Conservation (phyloP, 1,140 invertebrate species). For the Elymnias hypermnestra region DNA sequence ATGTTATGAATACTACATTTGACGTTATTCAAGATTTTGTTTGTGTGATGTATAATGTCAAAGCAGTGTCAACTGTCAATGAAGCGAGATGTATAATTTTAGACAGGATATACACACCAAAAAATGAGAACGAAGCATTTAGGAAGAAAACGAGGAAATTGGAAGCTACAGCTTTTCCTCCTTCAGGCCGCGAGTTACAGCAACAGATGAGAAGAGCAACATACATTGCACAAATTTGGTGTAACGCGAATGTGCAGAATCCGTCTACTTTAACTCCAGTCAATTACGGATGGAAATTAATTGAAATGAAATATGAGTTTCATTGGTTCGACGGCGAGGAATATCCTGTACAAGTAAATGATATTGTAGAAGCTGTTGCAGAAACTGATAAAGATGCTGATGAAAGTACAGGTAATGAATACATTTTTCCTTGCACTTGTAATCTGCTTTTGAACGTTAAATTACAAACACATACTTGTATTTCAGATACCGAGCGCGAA, state of each 20-base stretch:
- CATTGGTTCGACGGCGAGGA: conserved; percentile 23
- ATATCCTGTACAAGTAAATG: conserved; percentile 24
- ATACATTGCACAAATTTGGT: conserved; percentile 18
- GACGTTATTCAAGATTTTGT: conserved; percentile 23
- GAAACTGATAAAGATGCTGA: conserved; percentile 9
- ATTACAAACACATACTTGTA: conserved; percentile 19
- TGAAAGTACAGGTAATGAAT: too few relatives aligned
- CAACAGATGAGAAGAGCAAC: conserved; percentile 18
- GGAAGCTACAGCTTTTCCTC: conserved; percentile 20
- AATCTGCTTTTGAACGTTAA: background rate
- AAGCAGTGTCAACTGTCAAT: conserved; percentile 19
- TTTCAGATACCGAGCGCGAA: too few relatives aligned
- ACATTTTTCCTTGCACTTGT: too few relatives aligned
- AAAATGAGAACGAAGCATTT: conserved; percentile 16
- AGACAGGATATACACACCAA: conserved; percentile 20
- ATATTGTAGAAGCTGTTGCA: conserved; percentile 24
- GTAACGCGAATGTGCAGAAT: conserved; percentile 17
- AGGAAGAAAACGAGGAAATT: conserved; percentile 20
- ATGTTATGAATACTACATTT: conserved; percentile 18
- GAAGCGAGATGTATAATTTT: conserved; percentile 17
- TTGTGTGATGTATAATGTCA: conserved; percentile 21
- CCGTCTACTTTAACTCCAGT: conserved; percentile 15
- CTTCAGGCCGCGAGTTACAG: conserved; percentile 18
- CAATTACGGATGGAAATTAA: conserved; percentile 2
- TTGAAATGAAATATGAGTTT: conserved; percentile 24